Conservation (phyloP, 2,888 invertebrate genomes). For the Synergus itoensis region DNA sequence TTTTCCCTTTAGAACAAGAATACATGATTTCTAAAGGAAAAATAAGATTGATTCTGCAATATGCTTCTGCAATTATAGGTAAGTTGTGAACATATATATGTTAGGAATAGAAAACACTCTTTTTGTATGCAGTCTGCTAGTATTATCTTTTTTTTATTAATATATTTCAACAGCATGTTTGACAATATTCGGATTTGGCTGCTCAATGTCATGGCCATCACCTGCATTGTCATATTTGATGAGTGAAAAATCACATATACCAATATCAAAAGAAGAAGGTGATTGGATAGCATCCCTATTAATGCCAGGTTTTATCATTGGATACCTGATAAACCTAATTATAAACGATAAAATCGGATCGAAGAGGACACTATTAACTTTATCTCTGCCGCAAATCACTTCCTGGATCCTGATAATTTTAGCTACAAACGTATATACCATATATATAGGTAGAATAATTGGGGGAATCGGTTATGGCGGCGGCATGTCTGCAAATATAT, state of each 20-base stretch:
- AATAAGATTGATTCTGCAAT: neutral
- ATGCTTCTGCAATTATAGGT: neutral
- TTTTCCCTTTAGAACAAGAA: too few relatives aligned
- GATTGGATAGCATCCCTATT: constrained; percentile 71
- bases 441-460: constrained; percentile 76
- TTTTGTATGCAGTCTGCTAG: too few relatives aligned
- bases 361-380: constrained; percentile 64
- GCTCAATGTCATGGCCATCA: constrained; percentile 67
- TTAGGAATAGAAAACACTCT: too few relatives aligned
- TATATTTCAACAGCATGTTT: neutral
- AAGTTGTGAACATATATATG: too few relatives aligned
- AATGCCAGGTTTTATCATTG: constrained; percentile 66
- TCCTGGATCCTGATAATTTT: constrained; percentile 69
- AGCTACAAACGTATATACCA: constrained; percentile 57
- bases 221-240: constrained; percentile 68
- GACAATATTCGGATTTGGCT: neutral
- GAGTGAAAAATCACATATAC: constrained; percentile 59
- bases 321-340: constrained; percentile 65
- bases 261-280: constrained; percentile 65
- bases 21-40: neutral
- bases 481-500: constrained; percentile 78
- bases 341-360: constrained; percentile 68
- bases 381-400: constrained; percentile 66
- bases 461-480: constrained; percentile 77
- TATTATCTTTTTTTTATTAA: too few relatives aligned